Evolutionary conservation across 1,140 invertebrate genomes (phyloP).

Genomic region (Stenopsyche tienmushanensis): DNA sequence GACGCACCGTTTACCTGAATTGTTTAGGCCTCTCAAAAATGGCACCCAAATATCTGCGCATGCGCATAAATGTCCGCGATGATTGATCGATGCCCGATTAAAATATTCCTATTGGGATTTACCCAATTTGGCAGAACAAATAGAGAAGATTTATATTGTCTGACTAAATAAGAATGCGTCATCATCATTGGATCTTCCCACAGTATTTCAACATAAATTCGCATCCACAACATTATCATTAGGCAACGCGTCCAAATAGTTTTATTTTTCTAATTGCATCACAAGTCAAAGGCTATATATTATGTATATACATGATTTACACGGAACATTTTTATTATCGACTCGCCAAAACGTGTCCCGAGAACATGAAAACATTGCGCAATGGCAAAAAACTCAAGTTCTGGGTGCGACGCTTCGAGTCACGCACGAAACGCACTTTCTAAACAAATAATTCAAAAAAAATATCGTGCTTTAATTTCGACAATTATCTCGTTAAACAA

Average conservation of each 20-base stretch:
- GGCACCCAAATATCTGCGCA: too few species aligned
- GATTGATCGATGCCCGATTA: too few species aligned
- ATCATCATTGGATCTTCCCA: too few species aligned
- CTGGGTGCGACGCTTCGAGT: constrained; percentile 4
- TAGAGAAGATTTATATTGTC: not conserved
- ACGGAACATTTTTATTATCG: not conserved
- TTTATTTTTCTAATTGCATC: not conserved
- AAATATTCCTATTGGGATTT: too few species aligned
- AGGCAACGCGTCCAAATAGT: not conserved
- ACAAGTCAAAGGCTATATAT: not conserved
- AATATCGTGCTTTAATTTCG: not conserved
- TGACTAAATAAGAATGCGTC: not conserved
- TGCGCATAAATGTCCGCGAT: too few species aligned
- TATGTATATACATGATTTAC: not conserved
- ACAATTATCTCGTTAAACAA: not conserved
- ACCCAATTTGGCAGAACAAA: not conserved
- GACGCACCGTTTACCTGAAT: not conserved
- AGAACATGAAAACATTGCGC: not conserved
- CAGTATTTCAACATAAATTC: not conserved
- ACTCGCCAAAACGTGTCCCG: not conserved
- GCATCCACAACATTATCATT: not conserved
- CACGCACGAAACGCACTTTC: constrained; percentile 21
- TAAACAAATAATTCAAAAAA: not conserved
- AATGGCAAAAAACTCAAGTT: not conserved
- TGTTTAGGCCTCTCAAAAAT: not conserved